A percentile compares a stretch with the other conserved stretches of the same genome.
These are phyloP conservation scores for Arizona elegans DNA, from an alignment of 2,113 vertebrate species.

Conservation along the genomic window DNA sequence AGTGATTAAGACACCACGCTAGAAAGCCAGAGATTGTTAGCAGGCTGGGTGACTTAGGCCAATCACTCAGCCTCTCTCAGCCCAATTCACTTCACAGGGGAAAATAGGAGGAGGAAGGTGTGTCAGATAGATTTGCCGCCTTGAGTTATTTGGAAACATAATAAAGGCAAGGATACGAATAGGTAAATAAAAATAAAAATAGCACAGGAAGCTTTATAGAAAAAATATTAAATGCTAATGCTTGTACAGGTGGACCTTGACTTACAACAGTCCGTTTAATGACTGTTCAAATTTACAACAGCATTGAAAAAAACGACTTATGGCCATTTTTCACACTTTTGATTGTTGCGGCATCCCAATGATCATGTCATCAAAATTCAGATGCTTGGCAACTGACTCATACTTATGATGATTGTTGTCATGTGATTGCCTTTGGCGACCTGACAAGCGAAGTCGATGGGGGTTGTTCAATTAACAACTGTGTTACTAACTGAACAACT, in stretches of 20 bases:
- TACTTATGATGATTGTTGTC: not conserved
- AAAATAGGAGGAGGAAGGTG: not conserved
- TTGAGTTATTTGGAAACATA: not conserved
- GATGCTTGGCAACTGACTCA: not conserved
- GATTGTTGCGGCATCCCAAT: not conserved
- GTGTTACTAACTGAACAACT: not conserved
- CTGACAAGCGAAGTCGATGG: not conserved
- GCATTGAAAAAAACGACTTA: not conserved
- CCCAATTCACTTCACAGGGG: not conserved
- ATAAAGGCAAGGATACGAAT: too few relatives aligned
- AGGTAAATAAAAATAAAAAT: too few relatives aligned
- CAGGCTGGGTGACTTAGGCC: not conserved
- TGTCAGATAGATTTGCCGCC: not conserved
- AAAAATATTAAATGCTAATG: not conserved
- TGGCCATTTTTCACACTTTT: not conserved
- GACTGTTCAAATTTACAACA: not conserved
- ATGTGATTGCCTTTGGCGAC: not conserved
- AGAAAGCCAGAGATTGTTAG: not conserved
- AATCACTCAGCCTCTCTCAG: not conserved
- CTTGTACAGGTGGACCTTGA: not conserved
- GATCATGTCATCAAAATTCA: not conserved
- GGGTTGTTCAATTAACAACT: not conserved
- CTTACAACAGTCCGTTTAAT: not conserved
- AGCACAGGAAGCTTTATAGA: not conserved
- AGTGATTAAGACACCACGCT: not conserved